Evolutionary conservation across 2,113 vertebrate species (phyloP), one percentile per base, ranked within the genome.

Genomic region (Turdus rufiventris): DNA sequence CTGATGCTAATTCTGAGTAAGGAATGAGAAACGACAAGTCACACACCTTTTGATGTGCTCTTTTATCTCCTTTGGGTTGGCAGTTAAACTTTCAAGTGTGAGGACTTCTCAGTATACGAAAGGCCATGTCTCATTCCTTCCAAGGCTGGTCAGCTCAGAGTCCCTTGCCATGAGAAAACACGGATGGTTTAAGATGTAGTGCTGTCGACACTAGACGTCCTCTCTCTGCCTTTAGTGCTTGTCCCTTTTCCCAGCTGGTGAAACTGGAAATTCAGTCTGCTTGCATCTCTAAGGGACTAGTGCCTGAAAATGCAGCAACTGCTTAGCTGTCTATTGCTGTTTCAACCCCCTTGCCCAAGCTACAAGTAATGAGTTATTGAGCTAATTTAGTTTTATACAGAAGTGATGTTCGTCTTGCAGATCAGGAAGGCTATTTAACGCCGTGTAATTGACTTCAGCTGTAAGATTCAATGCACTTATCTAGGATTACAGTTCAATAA

Each of bases 401-500:
- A 89, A 88, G 47, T 76, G 20, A 87, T 91, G 79, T 95, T 94
- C 54, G 1, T 90, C 42, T 72, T 95, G 77, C 73, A 90, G 65
- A 72, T 88, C 58, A 61, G 54, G 72, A 89, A 81, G 33, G 75
- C 85, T 86, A 15, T 93, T 95, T 95, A 95, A 66, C 0, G 3
- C 50, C 36, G 47, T 18, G 25, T 94, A 94, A 93, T 92, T 95
- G 81, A 93, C 91, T 92, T 92, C 47, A 93, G 74, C 91, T 89
- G 68, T 84, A 88, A 90, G 88, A 94, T 83, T 88, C 94, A 88
- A 91, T 94, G 76, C 80, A 80, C 79, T 95, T 95, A 86, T 53
- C 89, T 88, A 63, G 68, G 72, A 90, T 91, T 93, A 90, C 15
- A 8, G 88, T 88, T 96, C 93, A 96, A 92, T 96, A 92, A 95